These are phyloP conservation scores for Baronia brevicornis DNA, from an alignment of 2,888 invertebrate species.

Conservation along the genomic window DNA sequence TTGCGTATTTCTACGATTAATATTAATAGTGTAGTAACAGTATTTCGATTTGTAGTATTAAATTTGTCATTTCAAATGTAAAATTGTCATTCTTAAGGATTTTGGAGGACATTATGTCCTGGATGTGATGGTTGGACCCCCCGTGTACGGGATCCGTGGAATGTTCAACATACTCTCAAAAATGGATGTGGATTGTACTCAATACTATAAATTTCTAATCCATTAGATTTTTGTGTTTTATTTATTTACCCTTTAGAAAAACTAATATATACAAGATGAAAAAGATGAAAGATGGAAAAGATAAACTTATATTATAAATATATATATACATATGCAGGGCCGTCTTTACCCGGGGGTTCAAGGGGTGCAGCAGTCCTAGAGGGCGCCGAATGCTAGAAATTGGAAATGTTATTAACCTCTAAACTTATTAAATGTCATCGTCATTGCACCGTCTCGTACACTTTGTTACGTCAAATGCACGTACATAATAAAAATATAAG, in stretches of 20 bases:
- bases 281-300: background rate
- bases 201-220: conserved; percentile 75
- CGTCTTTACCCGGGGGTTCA: too few species aligned
- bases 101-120: conserved; percentile 28
- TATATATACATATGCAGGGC: conserved; percentile 5
- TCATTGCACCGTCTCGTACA: too few species aligned
- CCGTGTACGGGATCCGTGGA: conserved; percentile 31
- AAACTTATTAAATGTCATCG: too few species aligned
- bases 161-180: conserved; percentile 49
- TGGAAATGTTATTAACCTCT: too few species aligned
- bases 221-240: conserved; percentile 65
- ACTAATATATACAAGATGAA: background rate
- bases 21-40: conserved; percentile 58
- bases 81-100: conserved; percentile 47
- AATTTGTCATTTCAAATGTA: conserved; percentile 63
- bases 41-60: conserved; percentile 66
- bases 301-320: background rate
- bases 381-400: too few species aligned
- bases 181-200: conserved; percentile 69
- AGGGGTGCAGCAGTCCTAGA: too few species aligned
- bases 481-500: too few species aligned
- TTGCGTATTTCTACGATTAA: conserved; percentile 60
- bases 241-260: conserved; percentile 25
- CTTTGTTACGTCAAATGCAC: too few species aligned
- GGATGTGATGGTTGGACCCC: conserved; percentile 25